phyloP scores from a whole-genome alignment of 2,113 vertebrate genomes.

The Semnopithecus entellus region DNA sequence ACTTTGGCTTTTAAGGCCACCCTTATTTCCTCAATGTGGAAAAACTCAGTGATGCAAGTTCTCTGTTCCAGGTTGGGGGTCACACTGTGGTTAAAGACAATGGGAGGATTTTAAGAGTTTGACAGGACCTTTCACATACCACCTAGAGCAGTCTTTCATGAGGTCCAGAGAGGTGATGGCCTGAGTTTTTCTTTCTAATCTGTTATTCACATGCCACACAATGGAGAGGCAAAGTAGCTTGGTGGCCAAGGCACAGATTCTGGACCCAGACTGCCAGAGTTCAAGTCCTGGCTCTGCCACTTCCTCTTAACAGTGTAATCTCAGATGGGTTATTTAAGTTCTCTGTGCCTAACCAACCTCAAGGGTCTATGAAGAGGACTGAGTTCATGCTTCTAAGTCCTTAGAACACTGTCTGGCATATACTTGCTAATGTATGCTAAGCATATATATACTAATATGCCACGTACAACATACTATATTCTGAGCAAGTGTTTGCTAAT shows the following conservation, averaged over 20 bases:
- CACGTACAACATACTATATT: background rate
- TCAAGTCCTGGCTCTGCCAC: background rate
- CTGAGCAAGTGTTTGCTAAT: background rate
- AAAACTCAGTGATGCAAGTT: background rate
- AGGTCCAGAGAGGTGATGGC: background rate
- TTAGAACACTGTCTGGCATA: background rate
- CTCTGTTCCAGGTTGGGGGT: background rate
- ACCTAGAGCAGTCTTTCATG: background rate
- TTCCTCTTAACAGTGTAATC: background rate
- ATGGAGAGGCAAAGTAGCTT: background rate
- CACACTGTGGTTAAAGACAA: background rate
- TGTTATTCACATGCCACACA: background rate
- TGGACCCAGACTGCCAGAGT: background rate
- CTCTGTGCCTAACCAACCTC: background rate
- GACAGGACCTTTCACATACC: background rate
- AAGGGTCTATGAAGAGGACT: background rate
- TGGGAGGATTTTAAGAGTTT: background rate
- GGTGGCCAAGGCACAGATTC: background rate
- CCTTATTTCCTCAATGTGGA: conserved; percentile 49
- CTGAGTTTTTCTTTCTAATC: background rate
- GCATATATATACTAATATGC: background rate
- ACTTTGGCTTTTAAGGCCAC: conserved; percentile 24
- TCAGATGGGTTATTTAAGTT: background rate
- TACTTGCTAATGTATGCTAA: background rate
- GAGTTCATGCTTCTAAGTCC: background rate